Percentiles rank a stretch among this genome's conserved stretches.
Evolutionary conservation across 2,888 invertebrate species (phyloP).

Genomic region (Cataglyphis altisquamis): DNA sequence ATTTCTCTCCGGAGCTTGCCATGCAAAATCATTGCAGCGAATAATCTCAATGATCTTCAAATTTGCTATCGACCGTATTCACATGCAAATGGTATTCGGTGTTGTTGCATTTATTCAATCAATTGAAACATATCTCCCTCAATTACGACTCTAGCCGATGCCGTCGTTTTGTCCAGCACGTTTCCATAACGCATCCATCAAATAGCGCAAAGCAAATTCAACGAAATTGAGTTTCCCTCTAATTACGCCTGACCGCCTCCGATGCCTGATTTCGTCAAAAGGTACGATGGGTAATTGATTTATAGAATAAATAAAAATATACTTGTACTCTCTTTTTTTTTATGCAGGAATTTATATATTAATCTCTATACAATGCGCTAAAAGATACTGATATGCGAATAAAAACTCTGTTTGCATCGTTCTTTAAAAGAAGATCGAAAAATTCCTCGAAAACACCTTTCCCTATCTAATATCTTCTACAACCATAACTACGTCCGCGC

Average conservation of each 20-base stretch:
- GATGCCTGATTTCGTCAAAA: not conserved
- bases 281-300: not conserved
- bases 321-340: not conserved
- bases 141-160: slow-evolving; percentile 28
- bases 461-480: slow-evolving; percentile 5
- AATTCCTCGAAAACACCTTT: not conserved
- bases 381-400: not conserved
- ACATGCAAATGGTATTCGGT: not conserved
- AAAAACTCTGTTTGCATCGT: not conserved
- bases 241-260: not conserved
- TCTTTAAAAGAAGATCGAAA: not conserved
- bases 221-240: slow-evolving; percentile 32
- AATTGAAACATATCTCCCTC: not conserved
- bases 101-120: slow-evolving; percentile 20
- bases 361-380: not conserved
- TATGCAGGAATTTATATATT: not conserved
- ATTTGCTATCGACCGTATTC: slow-evolving; percentile 14
- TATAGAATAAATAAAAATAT: not conserved
- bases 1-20: not conserved
- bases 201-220: slow-evolving; percentile 24
- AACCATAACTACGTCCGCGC: slow-evolving; percentile 14
- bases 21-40: slow-evolving; percentile 19
- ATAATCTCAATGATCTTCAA: slow-evolving; percentile 21
- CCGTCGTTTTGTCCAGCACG: slow-evolving; percentile 3
- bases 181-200: slow-evolving; percentile 45